phyloP scores from a whole-genome alignment of 2,113 vertebrate genomes.

The Leucosticte australis region DNA sequence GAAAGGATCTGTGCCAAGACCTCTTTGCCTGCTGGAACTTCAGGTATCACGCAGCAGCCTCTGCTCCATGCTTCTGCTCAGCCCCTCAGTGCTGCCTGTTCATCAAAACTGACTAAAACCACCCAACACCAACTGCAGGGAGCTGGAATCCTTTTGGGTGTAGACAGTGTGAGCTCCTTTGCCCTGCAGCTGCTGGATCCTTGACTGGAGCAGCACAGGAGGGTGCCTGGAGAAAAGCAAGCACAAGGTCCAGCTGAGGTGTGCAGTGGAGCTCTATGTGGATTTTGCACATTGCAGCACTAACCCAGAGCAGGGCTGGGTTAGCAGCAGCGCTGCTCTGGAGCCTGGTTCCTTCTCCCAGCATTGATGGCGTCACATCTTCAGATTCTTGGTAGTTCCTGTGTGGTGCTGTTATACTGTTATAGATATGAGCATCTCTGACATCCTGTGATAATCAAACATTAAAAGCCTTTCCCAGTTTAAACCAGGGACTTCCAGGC shows the following conservation, averaged over 20 bases:
- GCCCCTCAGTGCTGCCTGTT: neutral
- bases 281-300: neutral
- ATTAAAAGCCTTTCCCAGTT: neutral
- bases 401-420: neutral
- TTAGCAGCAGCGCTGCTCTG: neutral
- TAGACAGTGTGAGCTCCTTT: accelerated
- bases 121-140: neutral
- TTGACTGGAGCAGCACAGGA: accelerated
- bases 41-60: accelerated
- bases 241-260: accelerated
- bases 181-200: neutral
- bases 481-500: neutral
- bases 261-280: neutral
- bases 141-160: neutral
- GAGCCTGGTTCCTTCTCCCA: neutral
- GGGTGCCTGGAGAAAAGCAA: accelerated
- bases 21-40: neutral
- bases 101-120: neutral
- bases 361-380: accelerated
- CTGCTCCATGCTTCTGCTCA: neutral
- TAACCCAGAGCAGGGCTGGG: neutral
- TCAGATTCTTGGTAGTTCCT: neutral
- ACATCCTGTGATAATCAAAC: neutral
- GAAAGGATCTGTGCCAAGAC: neutral
- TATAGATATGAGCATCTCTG: neutral